A percentile compares a stretch with the other conserved stretches of the same genome.
phyloP scores from a whole-genome alignment of 1,140 invertebrate genomes.

The Steinernema feltiae region DNA sequence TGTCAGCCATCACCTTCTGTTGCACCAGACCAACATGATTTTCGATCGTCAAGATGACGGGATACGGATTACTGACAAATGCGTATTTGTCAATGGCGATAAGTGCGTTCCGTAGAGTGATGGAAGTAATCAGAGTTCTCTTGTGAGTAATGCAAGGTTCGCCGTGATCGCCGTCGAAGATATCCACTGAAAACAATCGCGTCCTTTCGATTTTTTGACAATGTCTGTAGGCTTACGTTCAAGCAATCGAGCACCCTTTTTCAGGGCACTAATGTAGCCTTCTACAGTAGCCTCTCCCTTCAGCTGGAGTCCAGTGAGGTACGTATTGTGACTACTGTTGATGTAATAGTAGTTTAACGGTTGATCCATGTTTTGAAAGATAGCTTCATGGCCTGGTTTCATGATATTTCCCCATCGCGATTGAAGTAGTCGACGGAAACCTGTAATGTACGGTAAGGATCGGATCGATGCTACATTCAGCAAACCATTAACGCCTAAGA shows the following conservation, averaged over 20 bases:
- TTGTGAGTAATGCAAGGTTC: constrained; percentile 61
- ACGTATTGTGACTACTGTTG: constrained; percentile 94
- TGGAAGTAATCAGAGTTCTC: constrained; percentile 60
- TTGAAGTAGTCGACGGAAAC: constrained; percentile 53
- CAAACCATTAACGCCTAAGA: constrained; percentile 26
- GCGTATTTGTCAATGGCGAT: constrained; percentile 70
- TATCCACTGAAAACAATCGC: constrained; percentile 61
- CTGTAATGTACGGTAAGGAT: too few relatives aligned
- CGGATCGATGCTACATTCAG: too few relatives aligned
- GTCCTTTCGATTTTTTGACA: constrained; percentile 17
- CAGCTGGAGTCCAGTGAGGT: constrained; percentile 92
- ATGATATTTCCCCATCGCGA: constrained; percentile 56
- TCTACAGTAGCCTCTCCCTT: constrained; percentile 88
- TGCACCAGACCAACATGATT: constrained; percentile 92
- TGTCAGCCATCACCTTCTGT: constrained; percentile 85
- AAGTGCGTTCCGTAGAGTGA: constrained; percentile 60
- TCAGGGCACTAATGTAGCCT: constrained; percentile 84
- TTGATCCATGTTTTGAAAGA: constrained; percentile 77
- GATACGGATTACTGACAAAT: constrained; percentile 64
- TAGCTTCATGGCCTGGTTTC: constrained; percentile 46
- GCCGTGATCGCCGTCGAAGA: constrained; percentile 60
- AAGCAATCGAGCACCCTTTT: constrained; percentile 87
- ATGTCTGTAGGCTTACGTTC: constrained; percentile 64
- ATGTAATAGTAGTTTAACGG: constrained; percentile 93
- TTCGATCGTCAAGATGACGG: constrained; percentile 95